Evolutionary conservation across 2,113 vertebrate species (phyloP).

Genomic region (Macrotus californicus): DNA sequence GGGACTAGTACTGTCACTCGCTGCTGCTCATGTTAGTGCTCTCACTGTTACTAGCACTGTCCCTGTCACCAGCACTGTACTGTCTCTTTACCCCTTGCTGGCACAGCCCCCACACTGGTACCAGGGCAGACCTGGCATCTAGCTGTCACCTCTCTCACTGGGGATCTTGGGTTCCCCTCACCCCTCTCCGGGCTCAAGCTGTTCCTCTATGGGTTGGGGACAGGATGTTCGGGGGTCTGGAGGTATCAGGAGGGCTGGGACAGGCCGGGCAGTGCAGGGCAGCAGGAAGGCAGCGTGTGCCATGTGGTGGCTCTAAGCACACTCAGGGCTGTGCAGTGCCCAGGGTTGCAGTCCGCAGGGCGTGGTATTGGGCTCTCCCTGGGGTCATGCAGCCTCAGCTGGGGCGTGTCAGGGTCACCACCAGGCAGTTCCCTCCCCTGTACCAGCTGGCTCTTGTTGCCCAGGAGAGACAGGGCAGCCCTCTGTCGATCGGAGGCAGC

Average conservation of each 20-base stretch:
- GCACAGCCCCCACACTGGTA: not conserved
- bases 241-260: not conserved
- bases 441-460: not conserved
- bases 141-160: not conserved
- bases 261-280: not conserved
- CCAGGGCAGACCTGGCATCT: not conserved
- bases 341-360: not conserved
- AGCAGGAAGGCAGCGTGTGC: not conserved
- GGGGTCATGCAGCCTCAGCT: not conserved
- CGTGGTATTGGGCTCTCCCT: accelerated
- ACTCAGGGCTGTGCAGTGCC: not conserved
- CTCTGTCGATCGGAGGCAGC: not conserved
- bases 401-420: accelerated
- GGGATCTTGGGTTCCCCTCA: not conserved
- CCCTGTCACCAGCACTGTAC: not conserved
- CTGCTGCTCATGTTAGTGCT: not conserved
- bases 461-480: not conserved
- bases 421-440: not conserved
- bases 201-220: not conserved
- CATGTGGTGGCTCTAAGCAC: accelerated
- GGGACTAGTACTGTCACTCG: not conserved
- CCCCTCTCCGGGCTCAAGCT: not conserved
- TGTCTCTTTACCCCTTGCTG: not conserved
- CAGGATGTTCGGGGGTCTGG: not conserved
- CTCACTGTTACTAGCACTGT: accelerated